Evolutionary conservation across 2,113 vertebrate species (phyloP).

Genomic region (Lophotis ruficrista): DNA sequence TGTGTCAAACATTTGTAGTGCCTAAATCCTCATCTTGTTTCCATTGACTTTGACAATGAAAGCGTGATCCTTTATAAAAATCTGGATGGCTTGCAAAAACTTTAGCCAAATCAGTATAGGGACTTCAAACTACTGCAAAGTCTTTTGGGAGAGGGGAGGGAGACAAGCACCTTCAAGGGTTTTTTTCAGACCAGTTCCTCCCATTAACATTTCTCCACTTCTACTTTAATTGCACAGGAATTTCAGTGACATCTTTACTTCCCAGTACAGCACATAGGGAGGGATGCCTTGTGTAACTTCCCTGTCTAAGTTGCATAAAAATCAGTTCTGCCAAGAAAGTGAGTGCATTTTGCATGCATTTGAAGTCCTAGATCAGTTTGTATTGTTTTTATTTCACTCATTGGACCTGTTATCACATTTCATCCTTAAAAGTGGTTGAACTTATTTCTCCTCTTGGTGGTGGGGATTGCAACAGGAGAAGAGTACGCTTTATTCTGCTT

Average conservation of each 20-base stretch:
- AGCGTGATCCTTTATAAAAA: not conserved
- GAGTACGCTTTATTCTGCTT: slow-evolving; percentile 55
- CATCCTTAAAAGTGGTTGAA: not conserved
- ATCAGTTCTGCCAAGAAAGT: not conserved
- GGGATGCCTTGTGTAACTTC: not conserved
- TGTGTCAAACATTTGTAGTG: not conserved
- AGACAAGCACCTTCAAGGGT: not conserved
- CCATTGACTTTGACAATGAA: not conserved
- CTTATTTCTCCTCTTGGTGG: slow-evolving; percentile 5
- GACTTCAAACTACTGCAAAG: not conserved
- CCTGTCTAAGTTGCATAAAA: not conserved
- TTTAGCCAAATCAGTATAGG: not conserved
- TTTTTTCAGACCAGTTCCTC: not conserved
- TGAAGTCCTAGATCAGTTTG: not conserved
- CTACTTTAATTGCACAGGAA: not conserved
- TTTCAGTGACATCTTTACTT: slow-evolving; percentile 21
- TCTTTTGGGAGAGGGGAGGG: not conserved
- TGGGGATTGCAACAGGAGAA: not conserved
- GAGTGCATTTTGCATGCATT: not conserved
- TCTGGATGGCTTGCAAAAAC: not conserved
- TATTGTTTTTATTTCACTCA: not conserved
- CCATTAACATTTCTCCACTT: not conserved
- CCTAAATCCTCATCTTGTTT: not conserved
- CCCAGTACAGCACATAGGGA: not conserved
- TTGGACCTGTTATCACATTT: slow-evolving; percentile 24